Percentiles rank a stretch among this genome's conserved stretches.
These are phyloP conservation scores for Bombus waltoni DNA, from an alignment of 1,140 invertebrate genomes.

Conservation along the genomic window DNA sequence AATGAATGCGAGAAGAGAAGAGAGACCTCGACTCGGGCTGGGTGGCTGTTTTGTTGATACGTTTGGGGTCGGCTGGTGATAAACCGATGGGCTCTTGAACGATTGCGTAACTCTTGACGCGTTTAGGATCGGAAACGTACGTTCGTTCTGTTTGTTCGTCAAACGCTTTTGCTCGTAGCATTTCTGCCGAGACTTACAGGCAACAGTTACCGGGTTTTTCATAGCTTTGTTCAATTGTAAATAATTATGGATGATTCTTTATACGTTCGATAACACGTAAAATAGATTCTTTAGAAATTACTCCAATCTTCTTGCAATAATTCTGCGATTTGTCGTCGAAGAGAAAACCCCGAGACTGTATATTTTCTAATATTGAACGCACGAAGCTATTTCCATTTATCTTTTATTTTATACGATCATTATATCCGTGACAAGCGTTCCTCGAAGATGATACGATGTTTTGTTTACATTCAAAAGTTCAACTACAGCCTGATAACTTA, in stretches of 20 bases:
- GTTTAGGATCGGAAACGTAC: background rate
- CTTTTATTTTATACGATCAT: background rate
- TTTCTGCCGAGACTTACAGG: background rate
- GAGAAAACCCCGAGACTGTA: too few species aligned
- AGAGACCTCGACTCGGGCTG: background rate
- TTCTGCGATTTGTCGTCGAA: too few species aligned
- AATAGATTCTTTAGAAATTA: background rate
- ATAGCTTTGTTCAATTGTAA: background rate
- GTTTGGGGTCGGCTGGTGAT: slow-evolving; percentile 4
- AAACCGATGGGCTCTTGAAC: background rate
- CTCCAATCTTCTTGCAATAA: background rate
- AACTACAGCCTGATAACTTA: background rate
- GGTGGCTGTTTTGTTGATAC: background rate
- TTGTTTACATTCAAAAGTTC: background rate
- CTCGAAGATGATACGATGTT: background rate
- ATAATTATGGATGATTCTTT: background rate
- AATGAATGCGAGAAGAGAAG: background rate
- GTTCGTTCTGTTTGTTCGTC: too few species aligned
- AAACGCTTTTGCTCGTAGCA: background rate
- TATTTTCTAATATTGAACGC: background rate
- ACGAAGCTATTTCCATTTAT: background rate
- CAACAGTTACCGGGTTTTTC: background rate
- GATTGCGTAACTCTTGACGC: background rate
- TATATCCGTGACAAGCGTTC: background rate
- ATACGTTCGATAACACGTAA: background rate